These are phyloP conservation scores for Yoshiicerus persimilis DNA, from an alignment of 1,140 invertebrate genomes.

Conservation along the genomic window DNA sequence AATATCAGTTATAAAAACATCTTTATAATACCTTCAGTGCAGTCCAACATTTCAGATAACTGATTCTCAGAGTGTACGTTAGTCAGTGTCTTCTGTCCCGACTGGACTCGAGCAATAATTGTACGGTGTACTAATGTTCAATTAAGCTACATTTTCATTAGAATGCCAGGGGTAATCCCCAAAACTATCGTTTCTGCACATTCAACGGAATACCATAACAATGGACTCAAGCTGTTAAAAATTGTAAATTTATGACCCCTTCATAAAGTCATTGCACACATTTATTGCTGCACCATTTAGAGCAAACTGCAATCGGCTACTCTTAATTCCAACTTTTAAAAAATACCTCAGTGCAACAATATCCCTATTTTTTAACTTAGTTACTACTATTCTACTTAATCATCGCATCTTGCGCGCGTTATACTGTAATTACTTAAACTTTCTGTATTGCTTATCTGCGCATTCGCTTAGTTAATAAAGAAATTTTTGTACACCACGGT, in stretches of 20 bases:
- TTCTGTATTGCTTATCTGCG: too few relatives aligned
- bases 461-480: too few relatives aligned
- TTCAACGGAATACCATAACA: neutral
- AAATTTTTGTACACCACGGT: too few relatives aligned
- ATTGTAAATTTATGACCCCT: slow-evolving; percentile 17
- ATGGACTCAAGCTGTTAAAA: slow-evolving; percentile 22
- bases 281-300: neutral
- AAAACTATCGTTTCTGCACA: neutral
- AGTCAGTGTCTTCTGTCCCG: neutral
- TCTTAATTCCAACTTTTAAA: neutral
- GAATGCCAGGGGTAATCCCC: neutral
- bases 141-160: neutral
- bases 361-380: too few relatives aligned
- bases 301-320: neutral
- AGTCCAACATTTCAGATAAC: neutral
- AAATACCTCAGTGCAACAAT: too few relatives aligned
- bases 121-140: neutral
- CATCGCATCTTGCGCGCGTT: too few relatives aligned
- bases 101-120: neutral
- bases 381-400: too few relatives aligned
- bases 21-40: neutral
- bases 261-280: slow-evolving; percentile 7
- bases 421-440: too few relatives aligned
- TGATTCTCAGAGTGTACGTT: too few relatives aligned
- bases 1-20: neutral